Evolutionary conservation across 2,888 invertebrate species (phyloP).

Genomic region (Cancer borealis): DNA sequence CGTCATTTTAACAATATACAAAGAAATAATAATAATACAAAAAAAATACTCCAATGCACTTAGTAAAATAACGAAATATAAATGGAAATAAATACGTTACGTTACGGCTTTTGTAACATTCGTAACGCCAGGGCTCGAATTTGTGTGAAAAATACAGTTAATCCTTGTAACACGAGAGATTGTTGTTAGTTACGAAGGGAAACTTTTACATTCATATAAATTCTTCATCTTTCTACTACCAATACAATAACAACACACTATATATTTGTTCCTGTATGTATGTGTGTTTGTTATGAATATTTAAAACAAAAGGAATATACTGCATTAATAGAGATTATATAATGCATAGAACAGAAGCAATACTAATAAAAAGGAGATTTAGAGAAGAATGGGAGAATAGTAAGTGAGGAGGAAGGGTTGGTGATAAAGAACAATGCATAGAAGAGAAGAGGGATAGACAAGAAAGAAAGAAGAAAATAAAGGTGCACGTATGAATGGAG

Average conservation of each 20-base stretch:
- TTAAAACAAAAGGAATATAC: not conserved
- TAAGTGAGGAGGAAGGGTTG: not conserved
- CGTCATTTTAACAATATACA: too few relatives aligned
- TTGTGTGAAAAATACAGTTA: not conserved
- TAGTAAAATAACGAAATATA: too few relatives aligned
- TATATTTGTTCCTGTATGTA: not conserved
- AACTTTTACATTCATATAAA: not conserved
- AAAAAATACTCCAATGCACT: too few relatives aligned
- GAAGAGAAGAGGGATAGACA: constrained; percentile 17
- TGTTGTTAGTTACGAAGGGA: not conserved
- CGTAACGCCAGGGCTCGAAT: not conserved
- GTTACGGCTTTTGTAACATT: not conserved
- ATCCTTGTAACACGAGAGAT: not conserved
- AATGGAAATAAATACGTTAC: too few relatives aligned
- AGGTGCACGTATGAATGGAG: not conserved
- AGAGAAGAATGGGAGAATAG: not conserved
- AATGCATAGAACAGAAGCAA: not conserved
- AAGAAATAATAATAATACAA: too few relatives aligned
- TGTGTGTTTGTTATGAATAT: not conserved
- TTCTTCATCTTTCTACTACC: not conserved
- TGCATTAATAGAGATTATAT: not conserved
- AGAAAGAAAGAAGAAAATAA: constrained; percentile 18
- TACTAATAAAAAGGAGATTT: not conserved
- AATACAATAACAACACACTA: not conserved
- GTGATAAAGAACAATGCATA: not conserved